Conservation (phyloP, 2,888 invertebrate species). For the Boloria euphrosyne region DNA sequence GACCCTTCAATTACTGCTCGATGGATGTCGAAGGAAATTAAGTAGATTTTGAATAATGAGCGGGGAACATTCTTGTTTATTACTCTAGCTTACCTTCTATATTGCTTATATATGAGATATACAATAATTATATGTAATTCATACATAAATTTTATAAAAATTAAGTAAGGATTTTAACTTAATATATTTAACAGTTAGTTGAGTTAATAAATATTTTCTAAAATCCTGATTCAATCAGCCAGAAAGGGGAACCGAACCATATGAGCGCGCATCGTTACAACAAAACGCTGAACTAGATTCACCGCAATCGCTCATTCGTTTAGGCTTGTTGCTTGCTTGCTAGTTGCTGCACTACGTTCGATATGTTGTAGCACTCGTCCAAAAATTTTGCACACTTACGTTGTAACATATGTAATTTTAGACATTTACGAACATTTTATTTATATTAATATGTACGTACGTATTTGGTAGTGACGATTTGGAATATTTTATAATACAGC, state of each 20-base stretch:
- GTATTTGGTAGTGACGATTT: too few species aligned
- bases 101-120: too few species aligned
- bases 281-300: conserved; percentile 14
- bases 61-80: neutral
- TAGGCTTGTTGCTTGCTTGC: conserved; percentile 2
- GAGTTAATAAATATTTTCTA: too few species aligned
- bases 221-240: too few species aligned
- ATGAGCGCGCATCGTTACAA: conserved; percentile 6
- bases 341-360: conserved; percentile 12
- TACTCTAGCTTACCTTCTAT: neutral
- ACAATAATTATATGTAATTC: too few species aligned
- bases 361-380: too few species aligned
- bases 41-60: conserved; percentile 10
- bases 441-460: too few species aligned
- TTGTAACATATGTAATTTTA: neutral
- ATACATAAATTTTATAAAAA: too few species aligned
- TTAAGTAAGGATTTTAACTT: too few species aligned
- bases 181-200: too few species aligned
- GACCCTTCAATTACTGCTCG: conserved; percentile 11
- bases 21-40: conserved; percentile 18
- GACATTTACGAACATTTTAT: neutral
- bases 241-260: conserved; percentile 3
- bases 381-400: neutral
- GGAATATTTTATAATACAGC: too few species aligned
- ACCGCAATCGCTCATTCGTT: conserved; percentile 16